Evolutionary conservation across 2,113 vertebrate species (phyloP).

Genomic region (Phaethon lepturus): DNA sequence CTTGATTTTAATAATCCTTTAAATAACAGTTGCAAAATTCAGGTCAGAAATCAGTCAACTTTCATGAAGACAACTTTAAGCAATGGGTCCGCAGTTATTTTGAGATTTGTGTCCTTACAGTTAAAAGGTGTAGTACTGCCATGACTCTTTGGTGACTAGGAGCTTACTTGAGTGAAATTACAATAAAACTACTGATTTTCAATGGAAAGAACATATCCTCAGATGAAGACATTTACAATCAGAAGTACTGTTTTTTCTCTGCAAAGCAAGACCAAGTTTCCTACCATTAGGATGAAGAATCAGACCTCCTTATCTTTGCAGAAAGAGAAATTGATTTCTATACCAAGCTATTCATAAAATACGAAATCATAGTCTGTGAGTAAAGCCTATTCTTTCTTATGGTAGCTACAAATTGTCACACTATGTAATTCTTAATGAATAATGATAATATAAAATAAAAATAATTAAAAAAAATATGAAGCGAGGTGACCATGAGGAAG

Average conservation of each 20-base stretch:
- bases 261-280: background rate
- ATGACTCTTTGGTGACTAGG: background rate
- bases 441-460: background rate
- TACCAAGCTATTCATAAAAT: background rate
- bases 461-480: background rate
- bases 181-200: background rate
- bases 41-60: background rate
- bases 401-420: background rate
- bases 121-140: background rate
- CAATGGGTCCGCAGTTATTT: background rate
- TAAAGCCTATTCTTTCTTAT: background rate
- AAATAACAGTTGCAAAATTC: background rate
- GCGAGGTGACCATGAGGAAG: background rate
- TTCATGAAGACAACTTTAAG: background rate
- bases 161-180: background rate
- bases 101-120: background rate
- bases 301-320: background rate
- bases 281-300: background rate
- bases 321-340: background rate
- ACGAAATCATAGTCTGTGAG: background rate
- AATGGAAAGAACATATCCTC: background rate
- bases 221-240: background rate
- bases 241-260: background rate
- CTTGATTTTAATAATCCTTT: background rate
- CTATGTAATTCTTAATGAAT: background rate